These are phyloP conservation scores for Drosophila kanekoi DNA, from an alignment of 2,888 invertebrate species.

Conservation along the genomic window DNA sequence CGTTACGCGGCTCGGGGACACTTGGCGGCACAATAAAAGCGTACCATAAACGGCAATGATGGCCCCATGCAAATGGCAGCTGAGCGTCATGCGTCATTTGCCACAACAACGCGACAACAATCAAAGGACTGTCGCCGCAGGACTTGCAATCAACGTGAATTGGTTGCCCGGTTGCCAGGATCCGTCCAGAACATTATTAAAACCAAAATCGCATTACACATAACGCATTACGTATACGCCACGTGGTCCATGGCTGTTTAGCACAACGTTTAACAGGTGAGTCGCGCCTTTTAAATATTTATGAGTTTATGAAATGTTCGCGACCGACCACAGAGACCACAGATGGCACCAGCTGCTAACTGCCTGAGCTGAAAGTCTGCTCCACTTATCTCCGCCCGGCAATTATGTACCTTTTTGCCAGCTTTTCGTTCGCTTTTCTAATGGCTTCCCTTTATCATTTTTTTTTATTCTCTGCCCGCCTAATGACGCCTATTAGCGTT, in stretches of 20 bases:
- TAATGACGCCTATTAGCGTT: slow-evolving; percentile 57
- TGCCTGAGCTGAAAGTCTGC: slow-evolving; percentile 31
- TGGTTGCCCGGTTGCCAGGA: slow-evolving; percentile 24
- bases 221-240: slow-evolving; percentile 50
- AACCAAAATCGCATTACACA: slow-evolving; percentile 21
- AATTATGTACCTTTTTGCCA: slow-evolving; percentile 51
- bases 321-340: slow-evolving; percentile 37
- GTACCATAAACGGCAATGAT: slow-evolving; percentile 53
- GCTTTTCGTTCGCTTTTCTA: slow-evolving; percentile 27
- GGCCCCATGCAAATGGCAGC: slow-evolving; percentile 57
- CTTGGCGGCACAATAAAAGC: slow-evolving; percentile 53
- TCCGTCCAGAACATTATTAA: slow-evolving; percentile 8
- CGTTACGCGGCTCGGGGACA: slow-evolving; percentile 14
- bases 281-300: slow-evolving; percentile 43
- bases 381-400: slow-evolving; percentile 41
- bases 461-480: slow-evolving; percentile 27
- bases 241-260: slow-evolving; percentile 4
- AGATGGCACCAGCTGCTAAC: slow-evolving; percentile 26
- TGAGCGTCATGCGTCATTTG: slow-evolving; percentile 65
- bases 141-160: slow-evolving; percentile 48
- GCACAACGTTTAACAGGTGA: slow-evolving; percentile 17
- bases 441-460: slow-evolving; percentile 41
- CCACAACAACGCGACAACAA: slow-evolving; percentile 26
- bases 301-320: slow-evolving; percentile 53
- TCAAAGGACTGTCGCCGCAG: slow-evolving; percentile 45